Percentiles rank a stretch among this genome's conserved stretches.
These are phyloP conservation scores for Clarias macrocephalus DNA, from an alignment of 2,113 vertebrate genomes.

Conservation along the genomic window DNA sequence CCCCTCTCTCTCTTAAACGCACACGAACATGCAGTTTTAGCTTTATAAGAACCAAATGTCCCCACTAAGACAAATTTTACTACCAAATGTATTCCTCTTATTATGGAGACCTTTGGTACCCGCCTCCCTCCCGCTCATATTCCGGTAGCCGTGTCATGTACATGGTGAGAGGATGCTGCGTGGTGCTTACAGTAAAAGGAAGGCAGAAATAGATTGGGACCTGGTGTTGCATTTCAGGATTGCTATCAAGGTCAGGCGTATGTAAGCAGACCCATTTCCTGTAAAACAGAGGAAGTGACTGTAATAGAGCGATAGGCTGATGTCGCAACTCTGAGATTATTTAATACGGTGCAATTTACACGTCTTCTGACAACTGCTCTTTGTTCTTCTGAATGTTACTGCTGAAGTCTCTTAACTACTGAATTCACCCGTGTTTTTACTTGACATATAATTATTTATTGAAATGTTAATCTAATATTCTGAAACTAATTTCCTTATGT, in stretches of 20 bases:
- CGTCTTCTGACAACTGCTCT: neutral
- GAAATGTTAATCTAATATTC: neutral
- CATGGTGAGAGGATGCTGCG: constrained; percentile 55
- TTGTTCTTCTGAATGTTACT: neutral
- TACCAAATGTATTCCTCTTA: neutral
- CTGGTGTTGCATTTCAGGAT: constrained; percentile 72
- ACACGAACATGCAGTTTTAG: neutral
- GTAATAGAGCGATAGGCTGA: constrained; percentile 59
- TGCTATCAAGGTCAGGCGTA: constrained; percentile 75
- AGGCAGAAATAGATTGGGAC: constrained; percentile 70
- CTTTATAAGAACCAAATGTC: neutral
- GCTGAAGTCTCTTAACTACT: neutral
- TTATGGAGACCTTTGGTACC: neutral
- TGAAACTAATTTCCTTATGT: neutral
- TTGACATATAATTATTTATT: neutral
- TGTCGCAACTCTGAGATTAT: neutral
- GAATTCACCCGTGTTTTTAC: neutral
- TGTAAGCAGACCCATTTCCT: constrained; percentile 67
- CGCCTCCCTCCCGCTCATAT: neutral
- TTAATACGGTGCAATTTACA: neutral
- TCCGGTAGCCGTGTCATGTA: neutral
- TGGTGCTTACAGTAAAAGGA: constrained; percentile 72
- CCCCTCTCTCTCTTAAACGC: neutral
- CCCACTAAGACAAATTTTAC: neutral
- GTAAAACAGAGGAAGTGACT: constrained; percentile 61